phyloP scores from a whole-genome alignment of 2,113 vertebrate species.

The Ceyx melanurus region DNA sequence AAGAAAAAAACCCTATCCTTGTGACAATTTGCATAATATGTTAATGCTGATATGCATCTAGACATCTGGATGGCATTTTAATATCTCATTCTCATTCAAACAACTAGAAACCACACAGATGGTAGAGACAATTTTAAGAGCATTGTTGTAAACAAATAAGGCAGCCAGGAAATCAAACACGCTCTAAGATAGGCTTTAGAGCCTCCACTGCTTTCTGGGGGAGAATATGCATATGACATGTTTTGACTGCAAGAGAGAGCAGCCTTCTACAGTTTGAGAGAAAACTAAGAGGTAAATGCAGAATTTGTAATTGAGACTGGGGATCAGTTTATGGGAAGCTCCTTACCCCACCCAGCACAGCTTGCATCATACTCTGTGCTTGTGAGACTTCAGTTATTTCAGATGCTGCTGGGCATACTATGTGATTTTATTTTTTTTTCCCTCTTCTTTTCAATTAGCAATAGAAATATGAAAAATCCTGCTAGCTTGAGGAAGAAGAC shows the following conservation, averaged over 20 bases:
- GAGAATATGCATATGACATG: constrained; percentile 14
- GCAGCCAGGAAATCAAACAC: constrained; percentile 79
- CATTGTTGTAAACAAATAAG: constrained; percentile 83
- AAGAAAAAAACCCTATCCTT: constrained; percentile 16
- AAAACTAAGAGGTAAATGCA: neutral
- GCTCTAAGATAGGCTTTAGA: constrained; percentile 29
- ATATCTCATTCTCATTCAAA: constrained; percentile 83
- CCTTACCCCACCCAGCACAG: neutral
- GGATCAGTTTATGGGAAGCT: neutral
- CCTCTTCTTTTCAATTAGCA: neutral
- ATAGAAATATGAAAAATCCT: neutral
- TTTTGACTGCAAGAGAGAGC: constrained; percentile 45
- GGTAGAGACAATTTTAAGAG: constrained; percentile 78
- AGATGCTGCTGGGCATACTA: neutral
- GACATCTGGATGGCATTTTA: constrained; percentile 86
- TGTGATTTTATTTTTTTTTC: neutral
- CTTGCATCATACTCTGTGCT: neutral
- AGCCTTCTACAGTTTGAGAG: constrained; percentile 34
- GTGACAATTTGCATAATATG: constrained; percentile 79
- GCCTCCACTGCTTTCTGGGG: constrained; percentile 8
- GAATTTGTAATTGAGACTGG: neutral
- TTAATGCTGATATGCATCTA: constrained; percentile 72
- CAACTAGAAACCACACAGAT: constrained; percentile 80
- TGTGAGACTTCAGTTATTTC: neutral
- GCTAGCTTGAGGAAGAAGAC: neutral